Evolutionary conservation across 2,888 invertebrate species (phyloP), one percentile per base, ranked within the genome.

Genomic region (Meiosimyza platycephala): DNA sequence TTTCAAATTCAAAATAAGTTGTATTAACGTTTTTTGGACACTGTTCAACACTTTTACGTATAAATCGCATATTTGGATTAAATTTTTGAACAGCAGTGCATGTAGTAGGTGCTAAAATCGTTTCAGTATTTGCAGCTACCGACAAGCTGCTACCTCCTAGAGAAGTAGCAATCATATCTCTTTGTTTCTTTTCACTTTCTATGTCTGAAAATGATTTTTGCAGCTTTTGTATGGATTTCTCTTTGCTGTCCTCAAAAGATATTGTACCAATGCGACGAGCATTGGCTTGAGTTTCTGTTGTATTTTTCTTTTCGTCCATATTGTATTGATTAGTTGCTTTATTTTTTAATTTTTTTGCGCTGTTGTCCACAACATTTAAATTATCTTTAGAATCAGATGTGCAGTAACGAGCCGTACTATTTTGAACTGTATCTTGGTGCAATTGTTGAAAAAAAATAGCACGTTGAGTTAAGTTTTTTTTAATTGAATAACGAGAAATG

Each of bases 11-110:
- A 55, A 85, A 79, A 75, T 80, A 86, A 70, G 81, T 84, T 2
- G 84, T 82, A 70, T 83, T 81, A 33, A 78, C 78, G 77, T 84
- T 85, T 52, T 84, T 76, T 7, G 81, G 82, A 11, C 82, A 82
- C 72, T 86, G 86, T 48, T 87, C 87, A 7, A 87, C 84, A 75
- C 85, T 85, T 74, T 87, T 87, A 9, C 86, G 84, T 55, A 87
- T 80, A 73, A 87, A 87, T 33, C 87, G 86, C 77, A 86, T 85
- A 71, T 85, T 85, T 16, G 85, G 79, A 75, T 78, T 77, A 65
- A 77, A 78, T 55, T 78, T 80, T 67, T 81, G 79, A 18, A 80
- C 76, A 7, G 79, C 78, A 47, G 76, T 78, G 47, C 78, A 79
- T n/a, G 76, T 64, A 12, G 76, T 62, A 18, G 78, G 22, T 16